A percentile compares a stretch with the other conserved stretches of the same genome.
Conservation (phyloP, 2,113 vertebrate genomes). For the Coturnix japonica region DNA sequence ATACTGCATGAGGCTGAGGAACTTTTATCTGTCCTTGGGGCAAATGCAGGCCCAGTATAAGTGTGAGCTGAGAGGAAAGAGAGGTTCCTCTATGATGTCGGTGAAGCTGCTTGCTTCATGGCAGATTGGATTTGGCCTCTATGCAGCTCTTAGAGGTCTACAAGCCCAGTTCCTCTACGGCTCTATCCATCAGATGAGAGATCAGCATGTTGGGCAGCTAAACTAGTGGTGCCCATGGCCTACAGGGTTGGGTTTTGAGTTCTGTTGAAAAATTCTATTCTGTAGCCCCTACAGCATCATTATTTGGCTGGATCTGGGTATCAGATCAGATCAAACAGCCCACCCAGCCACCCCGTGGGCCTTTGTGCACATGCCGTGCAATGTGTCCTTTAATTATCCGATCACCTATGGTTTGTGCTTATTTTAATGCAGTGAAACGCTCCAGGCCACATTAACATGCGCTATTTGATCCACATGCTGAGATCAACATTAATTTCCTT, state of each 20-base stretch:
- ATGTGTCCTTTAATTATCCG: slow-evolving; percentile 29
- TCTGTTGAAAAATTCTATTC: neutral
- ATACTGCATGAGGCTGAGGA: neutral
- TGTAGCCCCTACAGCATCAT: neutral
- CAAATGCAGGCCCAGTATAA: rapidly evolving
- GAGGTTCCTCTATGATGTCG: neutral
- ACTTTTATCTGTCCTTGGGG: neutral
- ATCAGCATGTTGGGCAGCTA: neutral
- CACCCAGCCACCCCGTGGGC: neutral
- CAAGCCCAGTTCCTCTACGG: neutral
- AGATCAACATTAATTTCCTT: slow-evolving; percentile 46
- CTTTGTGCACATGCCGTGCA: neutral
- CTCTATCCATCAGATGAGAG: neutral
- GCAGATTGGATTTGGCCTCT: neutral
- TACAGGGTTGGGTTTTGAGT: neutral
- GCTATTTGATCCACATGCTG: neutral
- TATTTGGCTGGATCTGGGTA: neutral
- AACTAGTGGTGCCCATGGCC: neutral
- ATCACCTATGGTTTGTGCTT: neutral
- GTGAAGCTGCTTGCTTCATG: neutral
- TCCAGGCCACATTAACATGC: neutral
- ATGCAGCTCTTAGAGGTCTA: neutral
- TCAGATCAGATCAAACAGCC: neutral
- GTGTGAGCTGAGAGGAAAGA: neutral
- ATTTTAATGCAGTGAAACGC: neutral